Conservation (phyloP, 2,113 vertebrate species). For the Marcusenius ussheri region DNA sequence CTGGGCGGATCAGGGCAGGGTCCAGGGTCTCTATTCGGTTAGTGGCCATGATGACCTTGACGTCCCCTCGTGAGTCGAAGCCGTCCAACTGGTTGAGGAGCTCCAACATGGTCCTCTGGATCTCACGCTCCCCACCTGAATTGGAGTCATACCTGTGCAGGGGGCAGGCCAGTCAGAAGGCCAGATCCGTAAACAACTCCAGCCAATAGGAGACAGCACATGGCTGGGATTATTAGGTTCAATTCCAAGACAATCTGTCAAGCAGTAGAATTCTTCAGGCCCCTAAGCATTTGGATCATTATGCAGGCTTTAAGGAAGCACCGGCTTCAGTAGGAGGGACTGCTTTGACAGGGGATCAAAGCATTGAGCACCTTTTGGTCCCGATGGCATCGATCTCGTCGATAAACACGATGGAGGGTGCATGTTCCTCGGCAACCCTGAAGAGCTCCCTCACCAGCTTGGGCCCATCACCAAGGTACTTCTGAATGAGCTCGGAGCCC, state of each 20-base stretch:
- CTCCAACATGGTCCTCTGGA: constrained; percentile 95
- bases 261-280: not conserved
- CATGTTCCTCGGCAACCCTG: constrained; percentile 92
- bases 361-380: constrained; percentile 76
- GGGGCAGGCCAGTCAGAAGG: not conserved
- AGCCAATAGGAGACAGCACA: not conserved
- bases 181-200: not conserved
- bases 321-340: not conserved
- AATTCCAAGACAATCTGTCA: not conserved
- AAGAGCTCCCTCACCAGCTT: constrained; percentile 93
- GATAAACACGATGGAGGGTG: constrained; percentile 95
- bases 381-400: constrained; percentile 97
- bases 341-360: not conserved
- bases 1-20: constrained; percentile 92
- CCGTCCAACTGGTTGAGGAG: constrained; percentile 93
- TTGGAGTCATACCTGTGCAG: constrained; percentile 88
- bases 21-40: constrained; percentile 96
- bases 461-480: constrained; percentile 89
- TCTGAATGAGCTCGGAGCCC: constrained; percentile 95
- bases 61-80: constrained; percentile 90
- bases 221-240: not conserved
- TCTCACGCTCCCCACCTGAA: constrained; percentile 90
- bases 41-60: constrained; percentile 98
- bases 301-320: not conserved
- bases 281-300: not conserved